Base-by-base conservation (phyloP, 1,140 invertebrate species). In the Drosophila prosaltans region DNA sequence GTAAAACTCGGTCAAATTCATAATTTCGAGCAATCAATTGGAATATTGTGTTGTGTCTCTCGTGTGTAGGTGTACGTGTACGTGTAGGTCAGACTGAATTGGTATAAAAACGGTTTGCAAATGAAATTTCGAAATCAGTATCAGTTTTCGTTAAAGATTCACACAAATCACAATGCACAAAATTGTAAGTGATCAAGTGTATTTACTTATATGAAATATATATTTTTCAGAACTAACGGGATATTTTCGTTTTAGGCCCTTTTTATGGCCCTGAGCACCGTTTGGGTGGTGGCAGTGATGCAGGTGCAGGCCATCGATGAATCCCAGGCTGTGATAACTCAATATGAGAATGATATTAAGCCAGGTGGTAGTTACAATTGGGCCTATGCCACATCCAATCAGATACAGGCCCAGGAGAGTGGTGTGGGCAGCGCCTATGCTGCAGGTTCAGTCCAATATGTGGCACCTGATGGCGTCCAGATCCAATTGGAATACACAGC, bases 401-500 rank as follows among this genome's bases (percentile, higher is more conserved):
- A 94, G 7, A 94, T 95, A 70, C 90, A 93, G 39, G 94, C 92
- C 8, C 92, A 94, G 70, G 95, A 95, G 66, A 90, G 89, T 51
- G 94, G 94, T 16, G 68, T 92, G 21, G 91, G 91, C 16, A 62
- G 77, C 24, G 65, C 54, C 0, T 74, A 79, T 72, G 89, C 91
- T 0, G 10, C 67, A 0, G 91, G 91, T n/a, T 78, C 70, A 1
- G 75, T 69, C 9, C 48, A 59, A 2, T 92, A 92, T 11, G 78
- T 54, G 6, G 93, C 91, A 8, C 91, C 91, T n/a, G 93, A 93
- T 81, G 93, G 93, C 3, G 1, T 1, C 6, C 84, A 92, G 54
- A 93, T 94, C 54, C 74, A 92, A 24, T 74, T 95, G 9, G 91
- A 93, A 7, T 97, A 97, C 93, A 95, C 95, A 1, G 96, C 96